Percentiles rank a stretch among this genome's conserved stretches.
Evolutionary conservation across 1,140 invertebrate genomes (phyloP).

Genomic region (Ylistrum balloti): DNA sequence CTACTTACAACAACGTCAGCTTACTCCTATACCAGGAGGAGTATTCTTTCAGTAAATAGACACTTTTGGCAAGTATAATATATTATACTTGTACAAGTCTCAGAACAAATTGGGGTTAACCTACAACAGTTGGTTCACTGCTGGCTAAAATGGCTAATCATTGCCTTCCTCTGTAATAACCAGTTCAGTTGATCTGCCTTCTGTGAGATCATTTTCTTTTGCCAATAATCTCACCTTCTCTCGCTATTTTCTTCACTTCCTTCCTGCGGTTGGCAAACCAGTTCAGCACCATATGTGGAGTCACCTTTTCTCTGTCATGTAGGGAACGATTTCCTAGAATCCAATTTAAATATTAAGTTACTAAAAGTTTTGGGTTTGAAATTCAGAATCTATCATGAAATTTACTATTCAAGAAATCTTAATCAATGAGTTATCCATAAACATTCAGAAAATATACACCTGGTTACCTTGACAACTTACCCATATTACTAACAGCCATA

Average conservation of each 20-base stretch:
- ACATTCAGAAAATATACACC: no score
- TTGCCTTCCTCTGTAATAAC: no score
- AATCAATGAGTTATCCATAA: background rate
- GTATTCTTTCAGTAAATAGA: no score
- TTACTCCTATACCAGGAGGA: no score
- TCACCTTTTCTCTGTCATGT: constrained; percentile 80
- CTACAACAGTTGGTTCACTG: no score
- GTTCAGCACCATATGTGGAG: constrained; percentile 80
- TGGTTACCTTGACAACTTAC: constrained; percentile 53
- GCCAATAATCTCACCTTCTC: constrained; percentile 66
- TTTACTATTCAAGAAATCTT: background rate
- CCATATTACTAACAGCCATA: constrained; percentile 71
- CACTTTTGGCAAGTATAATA: no score
- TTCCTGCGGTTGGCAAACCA: constrained; percentile 83
- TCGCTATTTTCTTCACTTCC: constrained; percentile 80
- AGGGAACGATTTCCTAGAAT: constrained; percentile 72
- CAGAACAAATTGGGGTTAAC: no score
- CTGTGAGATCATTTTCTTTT: no score
- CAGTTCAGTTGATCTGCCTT: no score
- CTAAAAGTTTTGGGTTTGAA: constrained; percentile 41
- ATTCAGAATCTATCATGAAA: background rate
- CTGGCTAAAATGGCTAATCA: no score
- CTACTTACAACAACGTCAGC: no score
- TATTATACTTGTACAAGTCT: no score
- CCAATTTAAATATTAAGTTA: constrained; percentile 52